A percentile compares a stretch with the other conserved stretches of the same genome.
These are phyloP conservation scores for Zaprionus lachaisei DNA, from an alignment of 1,140 invertebrate genomes.

Conservation along the genomic window DNA sequence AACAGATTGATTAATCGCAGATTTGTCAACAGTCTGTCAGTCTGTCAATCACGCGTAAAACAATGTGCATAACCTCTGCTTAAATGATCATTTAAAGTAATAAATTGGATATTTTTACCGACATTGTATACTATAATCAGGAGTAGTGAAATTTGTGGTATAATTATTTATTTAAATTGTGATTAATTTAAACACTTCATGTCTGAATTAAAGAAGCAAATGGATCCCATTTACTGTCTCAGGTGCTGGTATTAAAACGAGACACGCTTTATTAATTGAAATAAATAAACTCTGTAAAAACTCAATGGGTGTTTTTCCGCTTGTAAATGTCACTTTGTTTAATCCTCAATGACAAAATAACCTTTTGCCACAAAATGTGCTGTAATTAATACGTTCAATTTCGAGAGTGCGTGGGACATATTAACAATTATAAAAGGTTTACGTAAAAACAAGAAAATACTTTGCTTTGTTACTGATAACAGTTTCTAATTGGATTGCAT, in stretches of 20 bases:
- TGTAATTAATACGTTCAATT: slow-evolving; percentile 14
- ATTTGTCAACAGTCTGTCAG: slow-evolving; percentile 25
- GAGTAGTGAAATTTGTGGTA: no score
- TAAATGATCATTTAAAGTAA: background rate
- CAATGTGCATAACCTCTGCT: background rate
- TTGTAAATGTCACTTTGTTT: background rate
- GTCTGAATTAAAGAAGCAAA: background rate
- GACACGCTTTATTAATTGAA: background rate
- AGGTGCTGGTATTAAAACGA: background rate
- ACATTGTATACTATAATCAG: background rate
- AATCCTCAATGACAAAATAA: background rate
- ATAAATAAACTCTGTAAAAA: slow-evolving; percentile 1
- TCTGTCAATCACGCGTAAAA: slow-evolving; percentile 7
- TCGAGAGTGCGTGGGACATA: background rate
- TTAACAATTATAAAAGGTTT: background rate
- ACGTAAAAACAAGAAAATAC: background rate
- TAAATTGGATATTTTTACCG: background rate
- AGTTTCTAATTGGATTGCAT: background rate
- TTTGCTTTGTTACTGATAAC: background rate
- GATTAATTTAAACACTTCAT: background rate
- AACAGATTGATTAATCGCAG: slow-evolving; percentile 20
- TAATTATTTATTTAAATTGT: background rate
- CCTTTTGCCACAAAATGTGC: background rate
- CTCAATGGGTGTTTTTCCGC: background rate
- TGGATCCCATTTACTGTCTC: background rate